Conservation (phyloP, 2,113 vertebrate species). For the Ictidomys tridecemlineatus region DNA sequence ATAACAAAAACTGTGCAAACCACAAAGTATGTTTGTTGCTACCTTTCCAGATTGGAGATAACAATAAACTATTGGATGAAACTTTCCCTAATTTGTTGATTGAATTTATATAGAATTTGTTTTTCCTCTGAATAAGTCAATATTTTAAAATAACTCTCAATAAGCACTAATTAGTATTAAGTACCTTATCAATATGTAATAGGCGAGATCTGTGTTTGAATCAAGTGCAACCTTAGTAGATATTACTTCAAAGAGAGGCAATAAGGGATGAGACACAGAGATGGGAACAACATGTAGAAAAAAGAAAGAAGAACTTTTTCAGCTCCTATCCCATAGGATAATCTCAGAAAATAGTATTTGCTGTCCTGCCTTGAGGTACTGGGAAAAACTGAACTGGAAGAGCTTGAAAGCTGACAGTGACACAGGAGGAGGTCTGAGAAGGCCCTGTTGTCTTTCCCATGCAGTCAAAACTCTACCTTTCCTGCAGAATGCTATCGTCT, state of each 20-base stretch:
- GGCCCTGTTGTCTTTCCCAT: background rate
- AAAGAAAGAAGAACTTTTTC: background rate
- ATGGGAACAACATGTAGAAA: background rate
- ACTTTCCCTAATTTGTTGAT: slow-evolving; percentile 54
- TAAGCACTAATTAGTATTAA: slow-evolving; percentile 32
- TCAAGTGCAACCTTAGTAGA: background rate
- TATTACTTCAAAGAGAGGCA: background rate
- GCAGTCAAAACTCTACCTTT: background rate
- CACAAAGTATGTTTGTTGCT: slow-evolving; percentile 75
- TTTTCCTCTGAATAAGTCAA: slow-evolving; percentile 37
- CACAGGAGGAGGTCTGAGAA: background rate
- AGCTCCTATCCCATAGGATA: background rate
- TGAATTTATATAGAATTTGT: background rate
- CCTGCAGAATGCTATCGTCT: background rate
- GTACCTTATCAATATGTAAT: background rate
- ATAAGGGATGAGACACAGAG: background rate
- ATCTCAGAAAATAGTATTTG: background rate
- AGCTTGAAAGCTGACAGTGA: too few relatives aligned
- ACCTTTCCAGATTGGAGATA: slow-evolving; percentile 67
- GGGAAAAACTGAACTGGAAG: background rate
- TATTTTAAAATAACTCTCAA: slow-evolving; percentile 49
- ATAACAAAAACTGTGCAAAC: slow-evolving; percentile 69
- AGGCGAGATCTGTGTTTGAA: background rate
- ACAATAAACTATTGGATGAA: slow-evolving; percentile 60
- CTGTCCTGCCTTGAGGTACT: background rate